These are phyloP conservation scores for Stenodera caucasica DNA, from an alignment of 2,888 invertebrate species.

Conservation along the genomic window DNA sequence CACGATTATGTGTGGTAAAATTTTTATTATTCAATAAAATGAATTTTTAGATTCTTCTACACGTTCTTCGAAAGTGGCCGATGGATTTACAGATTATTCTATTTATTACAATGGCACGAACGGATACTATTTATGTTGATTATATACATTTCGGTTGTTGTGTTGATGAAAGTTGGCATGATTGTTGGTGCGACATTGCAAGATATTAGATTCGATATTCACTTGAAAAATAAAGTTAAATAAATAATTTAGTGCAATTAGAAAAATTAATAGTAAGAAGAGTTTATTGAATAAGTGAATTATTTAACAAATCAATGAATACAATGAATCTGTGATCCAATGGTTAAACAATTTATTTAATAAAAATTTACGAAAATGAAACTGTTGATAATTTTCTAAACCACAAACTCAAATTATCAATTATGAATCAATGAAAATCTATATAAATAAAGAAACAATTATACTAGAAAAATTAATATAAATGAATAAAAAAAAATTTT, in stretches of 20 bases:
- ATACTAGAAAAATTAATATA: not conserved
- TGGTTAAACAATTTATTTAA: not conserved
- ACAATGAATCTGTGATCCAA: constrained; percentile 5
- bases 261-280: not conserved
- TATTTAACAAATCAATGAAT: constrained; percentile 7
- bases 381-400: not conserved
- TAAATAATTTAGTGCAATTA: not conserved
- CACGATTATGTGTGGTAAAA: too few relatives aligned
- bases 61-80: constrained; percentile 1
- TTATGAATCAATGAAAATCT: not conserved
- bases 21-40: not conserved
- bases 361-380: not conserved
- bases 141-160: not conserved
- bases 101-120: not conserved
- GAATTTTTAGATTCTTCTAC: not conserved
- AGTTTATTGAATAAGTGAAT: constrained; percentile 6
- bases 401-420: constrained; percentile 5
- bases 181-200: not conserved
- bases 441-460: constrained; percentile 4
- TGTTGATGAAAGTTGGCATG: not conserved
- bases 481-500: not conserved
- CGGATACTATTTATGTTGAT: not conserved
- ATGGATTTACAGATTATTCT: not conserved
- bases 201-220: not conserved
- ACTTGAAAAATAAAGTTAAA: not conserved